Evolutionary conservation across 2,797 vertebrate species (phyloP).

Genomic region (Zonotrichia albicollis): DNA sequence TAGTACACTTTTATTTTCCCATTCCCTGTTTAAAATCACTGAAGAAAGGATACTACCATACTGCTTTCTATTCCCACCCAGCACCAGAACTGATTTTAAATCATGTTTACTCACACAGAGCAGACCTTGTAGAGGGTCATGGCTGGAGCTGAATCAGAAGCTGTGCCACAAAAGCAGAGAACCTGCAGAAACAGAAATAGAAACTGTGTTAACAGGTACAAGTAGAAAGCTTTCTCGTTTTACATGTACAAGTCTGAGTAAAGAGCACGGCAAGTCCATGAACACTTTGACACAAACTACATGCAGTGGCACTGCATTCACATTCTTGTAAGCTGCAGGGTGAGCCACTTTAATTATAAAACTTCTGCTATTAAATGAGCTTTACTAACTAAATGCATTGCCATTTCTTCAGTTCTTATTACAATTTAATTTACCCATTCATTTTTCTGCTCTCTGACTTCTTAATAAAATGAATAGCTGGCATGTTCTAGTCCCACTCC

Average conservation of each 20-base stretch:
- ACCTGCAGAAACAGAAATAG: background rate
- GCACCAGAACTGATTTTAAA: background rate
- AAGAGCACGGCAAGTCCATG: background rate
- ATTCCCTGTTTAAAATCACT: background rate
- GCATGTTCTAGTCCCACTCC: background rate
- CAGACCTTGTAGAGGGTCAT: background rate
- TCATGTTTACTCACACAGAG: background rate
- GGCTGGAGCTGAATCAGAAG: background rate
- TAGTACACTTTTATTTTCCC: background rate
- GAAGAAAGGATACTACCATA: background rate
- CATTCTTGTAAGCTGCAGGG: background rate
- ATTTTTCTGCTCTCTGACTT: constrained; percentile 34
- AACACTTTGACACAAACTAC: background rate
- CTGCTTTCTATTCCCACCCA: background rate
- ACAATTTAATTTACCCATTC: constrained; percentile 18
- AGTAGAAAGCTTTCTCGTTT: background rate
- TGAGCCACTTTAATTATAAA: constrained; percentile 14
- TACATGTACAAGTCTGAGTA: background rate
- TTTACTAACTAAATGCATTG: constrained; percentile 28
- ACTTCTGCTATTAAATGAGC: background rate
- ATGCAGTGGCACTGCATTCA: background rate
- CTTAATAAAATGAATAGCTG: constrained; percentile 37
- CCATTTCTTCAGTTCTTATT: constrained; percentile 33
- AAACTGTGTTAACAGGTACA: background rate
- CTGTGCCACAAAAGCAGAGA: background rate